phyloP scores from a whole-genome alignment of 2,113 vertebrate genomes.

The Agelaius phoeniceus region DNA sequence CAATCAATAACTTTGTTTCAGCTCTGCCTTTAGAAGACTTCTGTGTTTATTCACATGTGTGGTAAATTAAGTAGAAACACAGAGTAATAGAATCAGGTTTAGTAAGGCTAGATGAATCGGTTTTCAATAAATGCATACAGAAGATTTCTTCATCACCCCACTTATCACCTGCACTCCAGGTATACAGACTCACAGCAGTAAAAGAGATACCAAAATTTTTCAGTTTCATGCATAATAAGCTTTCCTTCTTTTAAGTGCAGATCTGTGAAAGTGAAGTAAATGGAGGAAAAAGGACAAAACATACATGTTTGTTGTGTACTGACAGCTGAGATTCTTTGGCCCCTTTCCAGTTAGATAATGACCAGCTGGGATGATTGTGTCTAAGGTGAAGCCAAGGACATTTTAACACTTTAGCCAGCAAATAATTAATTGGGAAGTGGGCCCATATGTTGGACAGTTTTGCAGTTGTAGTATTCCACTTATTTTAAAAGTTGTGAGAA shows the following conservation, averaged over 20 bases:
- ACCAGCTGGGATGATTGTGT: conserved; percentile 68
- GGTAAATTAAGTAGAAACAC: not conserved
- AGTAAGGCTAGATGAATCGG: not conserved
- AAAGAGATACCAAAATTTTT: not conserved
- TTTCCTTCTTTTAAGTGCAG: not conserved
- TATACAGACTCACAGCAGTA: not conserved
- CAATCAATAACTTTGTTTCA: not conserved
- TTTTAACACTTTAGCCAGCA: conserved; percentile 58
- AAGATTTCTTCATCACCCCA: not conserved
- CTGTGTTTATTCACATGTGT: not conserved
- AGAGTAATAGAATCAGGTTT: not conserved
- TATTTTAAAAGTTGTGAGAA: conserved; percentile 30
- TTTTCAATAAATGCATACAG: not conserved
- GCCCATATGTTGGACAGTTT: conserved; percentile 31
- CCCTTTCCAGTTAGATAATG: conserved; percentile 64
- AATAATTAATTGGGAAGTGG: conserved; percentile 66
- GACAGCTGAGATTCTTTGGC: conserved; percentile 61
- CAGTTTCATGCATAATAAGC: not conserved
- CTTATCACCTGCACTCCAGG: not conserved
- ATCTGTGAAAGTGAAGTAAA: conserved; percentile 12
- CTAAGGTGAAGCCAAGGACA: conserved; percentile 73
- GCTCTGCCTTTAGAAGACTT: not conserved
- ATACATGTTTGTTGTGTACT: conserved; percentile 23
- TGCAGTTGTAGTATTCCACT: conserved; percentile 3
- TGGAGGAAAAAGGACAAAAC: not conserved